Evolutionary conservation across 2,113 vertebrate species (phyloP), one percentile per base, ranked within the genome.

Genomic region (Sturnus vulgaris): DNA sequence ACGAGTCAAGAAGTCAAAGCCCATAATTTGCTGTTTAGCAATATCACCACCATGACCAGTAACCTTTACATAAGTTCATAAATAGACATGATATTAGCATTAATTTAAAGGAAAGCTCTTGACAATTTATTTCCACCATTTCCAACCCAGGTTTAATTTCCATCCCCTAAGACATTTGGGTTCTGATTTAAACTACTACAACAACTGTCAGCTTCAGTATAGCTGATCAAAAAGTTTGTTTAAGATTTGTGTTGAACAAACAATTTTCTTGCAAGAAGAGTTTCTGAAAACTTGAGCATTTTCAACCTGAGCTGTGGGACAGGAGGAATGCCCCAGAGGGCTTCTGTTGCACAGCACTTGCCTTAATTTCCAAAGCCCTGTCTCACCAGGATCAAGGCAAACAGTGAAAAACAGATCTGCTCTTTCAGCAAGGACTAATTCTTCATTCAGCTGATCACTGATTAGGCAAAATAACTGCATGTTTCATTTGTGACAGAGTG

Each of bases 341-440:
- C 18, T 95, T 27, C 30, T 1, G 0, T 23, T 23, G 15, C 18
- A 6, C 1, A 3, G 37, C 3, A 0, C 21, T 73, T 24, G 7
- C 50, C 37, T 37, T 7, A 33, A 69, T 61, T 79, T 64, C 0
- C 0, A 81, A 1, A 86, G 17, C 17, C 33, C 28, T 49, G 28
- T 13, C 69, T 83, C 2, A 0, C 4, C 35, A 78, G 24, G 7
- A 27, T 37, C 27, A 42, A 9, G 7, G 20, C 33, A 75, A 52
- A 73, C 10, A 44, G 25, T 1, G 6, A 64, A 57, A 83, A 84
- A 21, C 20, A 84, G 14, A 64, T 28, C 44, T 75, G 10, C 14
- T 82, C 37, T 55, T 89, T 63, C 73, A 64, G 16, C 19, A 35
- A 40, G 13, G 14, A 44, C 40, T 64, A n/a, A 12, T 35, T 33